A percentile compares a stretch with the other conserved stretches of the same genome.
Evolutionary conservation across 2,888 invertebrate species (phyloP).

Genomic region (Harmothoe impar): DNA sequence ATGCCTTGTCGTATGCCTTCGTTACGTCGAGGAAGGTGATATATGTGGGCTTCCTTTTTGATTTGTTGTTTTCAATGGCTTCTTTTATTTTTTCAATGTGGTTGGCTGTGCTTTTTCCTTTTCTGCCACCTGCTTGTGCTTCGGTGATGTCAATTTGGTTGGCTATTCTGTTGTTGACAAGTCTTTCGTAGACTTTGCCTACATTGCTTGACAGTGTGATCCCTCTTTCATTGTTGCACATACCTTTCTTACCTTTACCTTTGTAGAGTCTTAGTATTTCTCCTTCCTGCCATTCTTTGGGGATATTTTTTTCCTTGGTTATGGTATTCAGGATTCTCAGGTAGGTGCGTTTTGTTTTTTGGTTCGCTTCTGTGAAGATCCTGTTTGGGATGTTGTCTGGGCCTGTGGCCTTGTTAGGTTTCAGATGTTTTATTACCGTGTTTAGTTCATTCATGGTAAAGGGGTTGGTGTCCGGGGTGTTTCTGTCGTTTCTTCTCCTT

Average conservation of each 20-base stretch:
- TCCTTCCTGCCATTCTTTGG: neutral
- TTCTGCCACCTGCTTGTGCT: neutral
- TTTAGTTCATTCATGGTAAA: no score
- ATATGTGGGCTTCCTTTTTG: neutral
- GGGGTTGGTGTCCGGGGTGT: no score
- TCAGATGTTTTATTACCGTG: no score
- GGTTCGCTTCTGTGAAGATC: neutral
- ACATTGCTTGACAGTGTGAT: neutral
- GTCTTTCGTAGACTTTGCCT: constrained; percentile 1
- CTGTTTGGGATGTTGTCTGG: no score
- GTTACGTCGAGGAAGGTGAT: constrained; percentile 45
- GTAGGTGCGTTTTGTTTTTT: neutral
- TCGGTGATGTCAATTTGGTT: neutral
- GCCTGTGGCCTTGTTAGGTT: no score
- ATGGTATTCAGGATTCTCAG: neutral
- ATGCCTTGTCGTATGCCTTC: constrained; percentile 34
- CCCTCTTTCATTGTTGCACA: constrained; percentile 3
- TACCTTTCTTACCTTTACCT: neutral
- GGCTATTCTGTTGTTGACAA: neutral
- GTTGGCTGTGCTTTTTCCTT: neutral
- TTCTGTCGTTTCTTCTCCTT: no score
- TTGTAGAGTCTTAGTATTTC: neutral
- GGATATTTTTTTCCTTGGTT: neutral
- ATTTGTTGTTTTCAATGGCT: neutral
- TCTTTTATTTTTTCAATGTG: neutral